These are phyloP conservation scores for Carassius auratus DNA, from an alignment of 2,113 vertebrate species.

Conservation along the genomic window DNA sequence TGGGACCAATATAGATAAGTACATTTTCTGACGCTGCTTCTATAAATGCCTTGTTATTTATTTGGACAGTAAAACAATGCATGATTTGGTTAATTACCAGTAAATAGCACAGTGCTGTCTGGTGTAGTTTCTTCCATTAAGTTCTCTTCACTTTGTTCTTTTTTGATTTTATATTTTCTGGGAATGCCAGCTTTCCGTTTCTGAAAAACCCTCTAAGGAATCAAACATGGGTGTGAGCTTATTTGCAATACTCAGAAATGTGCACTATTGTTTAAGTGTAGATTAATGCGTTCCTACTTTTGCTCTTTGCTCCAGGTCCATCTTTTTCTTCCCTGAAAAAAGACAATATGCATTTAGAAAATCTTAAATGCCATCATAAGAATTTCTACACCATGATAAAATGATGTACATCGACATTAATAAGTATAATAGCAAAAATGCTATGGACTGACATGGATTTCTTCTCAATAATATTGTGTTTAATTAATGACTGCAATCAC, in stretches of 20 bases:
- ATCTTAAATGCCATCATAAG: neutral
- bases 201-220: constrained; percentile 1
- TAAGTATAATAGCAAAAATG: neutral
- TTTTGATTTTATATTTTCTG: constrained; percentile 13
- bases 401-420: neutral
- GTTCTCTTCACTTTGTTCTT: neutral
- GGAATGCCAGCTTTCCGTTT: constrained; percentile 41
- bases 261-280: neutral
- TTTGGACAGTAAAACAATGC: neutral
- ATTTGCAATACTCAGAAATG: neutral
- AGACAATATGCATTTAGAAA: neutral
- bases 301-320: constrained; percentile 52
- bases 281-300: constrained; percentile 44
- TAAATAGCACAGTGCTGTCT: constrained; percentile 48
- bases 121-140: constrained; percentile 36
- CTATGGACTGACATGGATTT: no score
- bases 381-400: neutral
- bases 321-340: constrained; percentile 58
- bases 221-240: neutral
- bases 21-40: neutral
- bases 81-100: constrained; percentile 35
- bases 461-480: neutral
- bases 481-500: constrained; percentile 62
- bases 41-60: neutral
- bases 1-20: neutral